These are phyloP conservation scores for Rhinogobius similis DNA, from an alignment of 2,113 vertebrate genomes.

Conservation along the genomic window DNA sequence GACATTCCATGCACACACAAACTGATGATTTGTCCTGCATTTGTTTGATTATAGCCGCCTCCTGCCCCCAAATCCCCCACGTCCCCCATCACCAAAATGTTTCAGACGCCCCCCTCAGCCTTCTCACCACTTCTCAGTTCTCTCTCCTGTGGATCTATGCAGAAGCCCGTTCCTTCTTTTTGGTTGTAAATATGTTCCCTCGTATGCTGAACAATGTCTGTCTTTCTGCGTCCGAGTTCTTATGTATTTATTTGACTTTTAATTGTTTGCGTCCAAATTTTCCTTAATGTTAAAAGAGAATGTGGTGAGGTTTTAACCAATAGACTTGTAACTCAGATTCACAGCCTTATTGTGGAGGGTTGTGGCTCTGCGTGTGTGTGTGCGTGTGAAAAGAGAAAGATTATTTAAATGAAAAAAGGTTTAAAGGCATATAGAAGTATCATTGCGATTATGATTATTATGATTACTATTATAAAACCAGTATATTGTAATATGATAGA, in stretches of 20 bases:
- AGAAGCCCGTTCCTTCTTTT: slow-evolving; percentile 77
- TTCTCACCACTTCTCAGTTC: slow-evolving; percentile 55
- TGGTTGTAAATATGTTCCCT: slow-evolving; percentile 78
- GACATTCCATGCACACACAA: slow-evolving; percentile 42
- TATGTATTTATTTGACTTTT: slow-evolving; percentile 37
- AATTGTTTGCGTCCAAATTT: slow-evolving; percentile 62
- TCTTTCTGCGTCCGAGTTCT: slow-evolving; percentile 57
- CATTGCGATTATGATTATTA: slow-evolving; percentile 80
- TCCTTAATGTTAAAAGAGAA: slow-evolving; percentile 71
- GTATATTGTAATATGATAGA: slow-evolving; percentile 87
- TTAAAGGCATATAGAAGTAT: slow-evolving; percentile 81
- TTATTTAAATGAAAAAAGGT: slow-evolving; percentile 69
- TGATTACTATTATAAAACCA: slow-evolving; percentile 82
- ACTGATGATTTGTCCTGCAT: slow-evolving; percentile 38
- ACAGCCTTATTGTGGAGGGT: slow-evolving; percentile 71
- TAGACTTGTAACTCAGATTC: slow-evolving; percentile 69
- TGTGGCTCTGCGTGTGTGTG: slow-evolving; percentile 61
- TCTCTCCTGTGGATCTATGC: slow-evolving; percentile 84
- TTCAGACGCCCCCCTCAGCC: slow-evolving; percentile 43
- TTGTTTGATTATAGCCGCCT: slow-evolving; percentile 41
- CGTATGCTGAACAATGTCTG: slow-evolving; percentile 70
- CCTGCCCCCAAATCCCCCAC: too few species aligned
- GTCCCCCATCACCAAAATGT: too few species aligned
- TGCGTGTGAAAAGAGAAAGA: slow-evolving; percentile 63
- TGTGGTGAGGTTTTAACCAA: slow-evolving; percentile 68